Evolutionary conservation across 2,888 invertebrate species (phyloP), one percentile per base, ranked within the genome.

Genomic region (Caenorhabditis virilis): DNA sequence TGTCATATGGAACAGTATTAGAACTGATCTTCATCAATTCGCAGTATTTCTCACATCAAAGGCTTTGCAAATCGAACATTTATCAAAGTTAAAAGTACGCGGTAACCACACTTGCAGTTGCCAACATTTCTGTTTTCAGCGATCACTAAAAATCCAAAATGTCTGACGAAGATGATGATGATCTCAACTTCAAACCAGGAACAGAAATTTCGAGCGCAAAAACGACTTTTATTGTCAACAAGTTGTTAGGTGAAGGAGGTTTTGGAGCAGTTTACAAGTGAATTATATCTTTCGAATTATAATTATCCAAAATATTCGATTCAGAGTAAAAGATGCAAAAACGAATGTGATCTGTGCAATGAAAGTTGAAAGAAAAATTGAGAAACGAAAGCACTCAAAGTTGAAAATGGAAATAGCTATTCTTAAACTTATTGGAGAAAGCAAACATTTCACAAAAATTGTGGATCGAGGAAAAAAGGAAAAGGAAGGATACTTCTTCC

Each of bases 391-490:
- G 22, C 74, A 74, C 45, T 74, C 77, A 13, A 78, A 79, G 45
- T 69, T 78, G 15, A 78, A 79, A 48, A 78, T 78, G 79, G 78
- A 78, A 66, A 77, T 78, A 9, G 60, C 65, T 33, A 78, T 78
- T 45, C 61, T 78, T 58, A 78, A 78, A 42, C 33, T 74, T 41
- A 69, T 78, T 16, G 46, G 62, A 4, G 33, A 41, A 2, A 67
- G 69, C 38, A 57, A 72, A 20, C 78, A 78, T 51, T 78, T 78
- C 55, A 76, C 78, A 1, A 25, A 52, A 2, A 75, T 79, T 38
- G 42, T 74, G 18, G 79, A 79, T 58, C 57, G 74, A 15, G 78
- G 78, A 18, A 74, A 76, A 45, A 69, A 69, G 23, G 74, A 75
- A 9, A 63, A 53, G 23, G 55, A 58, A 25, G 64, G 64, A 4